Percentiles rank a stretch among this genome's conserved stretches.
Evolutionary conservation across 53 echinoderm and acorn worm species (phyloP).

Genomic region (Echinometra lucunter): DNA sequence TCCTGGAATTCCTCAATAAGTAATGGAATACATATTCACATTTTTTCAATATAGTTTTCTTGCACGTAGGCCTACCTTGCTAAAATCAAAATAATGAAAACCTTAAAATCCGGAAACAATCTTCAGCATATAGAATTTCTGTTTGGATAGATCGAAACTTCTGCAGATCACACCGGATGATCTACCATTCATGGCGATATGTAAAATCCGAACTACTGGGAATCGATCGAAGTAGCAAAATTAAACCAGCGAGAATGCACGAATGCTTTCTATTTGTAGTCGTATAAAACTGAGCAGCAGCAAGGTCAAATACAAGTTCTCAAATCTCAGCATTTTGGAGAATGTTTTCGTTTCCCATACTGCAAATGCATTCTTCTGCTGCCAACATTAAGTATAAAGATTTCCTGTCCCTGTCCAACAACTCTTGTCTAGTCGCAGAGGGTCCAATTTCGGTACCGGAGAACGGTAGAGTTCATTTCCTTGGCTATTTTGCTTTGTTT

Average conservation of each 20-base stretch:
- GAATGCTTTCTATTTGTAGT: background rate
- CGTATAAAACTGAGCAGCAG: background rate
- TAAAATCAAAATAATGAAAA: background rate
- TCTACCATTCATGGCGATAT: background rate
- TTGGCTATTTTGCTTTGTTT: background rate
- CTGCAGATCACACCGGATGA: background rate
- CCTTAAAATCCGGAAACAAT: constrained; percentile 17
- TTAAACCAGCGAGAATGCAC: background rate
- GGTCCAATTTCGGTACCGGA: background rate
- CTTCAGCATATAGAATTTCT: background rate
- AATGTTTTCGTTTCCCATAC: constrained; percentile 9
- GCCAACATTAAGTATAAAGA: background rate
- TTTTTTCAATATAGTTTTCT: background rate
- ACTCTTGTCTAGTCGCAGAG: background rate
- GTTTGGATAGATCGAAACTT: constrained; percentile 31
- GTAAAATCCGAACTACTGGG: background rate
- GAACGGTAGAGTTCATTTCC: background rate
- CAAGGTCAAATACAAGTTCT: background rate
- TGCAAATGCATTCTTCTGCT: background rate
- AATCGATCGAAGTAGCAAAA: background rate
- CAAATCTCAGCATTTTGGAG: background rate
- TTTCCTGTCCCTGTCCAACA: background rate
- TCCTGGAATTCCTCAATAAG: background rate
- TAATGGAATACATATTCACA: background rate
- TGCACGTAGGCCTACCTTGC: background rate